Evolutionary conservation across 2,888 invertebrate genomes (phyloP), one percentile per base, ranked within the genome.

Genomic region (Amphimallon solstitiale): DNA sequence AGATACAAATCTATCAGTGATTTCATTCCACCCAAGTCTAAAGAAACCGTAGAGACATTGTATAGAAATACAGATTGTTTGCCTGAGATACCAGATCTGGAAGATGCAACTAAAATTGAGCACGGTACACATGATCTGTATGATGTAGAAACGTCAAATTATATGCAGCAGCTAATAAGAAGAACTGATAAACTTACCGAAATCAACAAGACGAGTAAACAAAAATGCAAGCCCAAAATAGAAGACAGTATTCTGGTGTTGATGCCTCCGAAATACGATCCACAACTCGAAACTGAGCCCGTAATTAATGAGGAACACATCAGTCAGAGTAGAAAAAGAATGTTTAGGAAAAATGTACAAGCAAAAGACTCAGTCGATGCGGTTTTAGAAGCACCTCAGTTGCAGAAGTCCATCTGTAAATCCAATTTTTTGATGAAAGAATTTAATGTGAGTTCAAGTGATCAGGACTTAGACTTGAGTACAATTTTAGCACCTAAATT

Each of bases 341-440:
- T 63, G 29, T 15, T 63, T n/a, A 63, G 52, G 37, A 63, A 63
- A 7, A 45, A 34, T 10, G 17, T 9, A 2, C n/a, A 48, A 4
- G 37, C 54, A 38, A 54, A 5, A 7, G 40, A 38, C n/a, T 10
- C 3, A 34, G 19, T 34, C 14, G 56, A 65, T 6, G 35, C 46
- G 10, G 34, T 65, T 34, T 21, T 59, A n/a, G 56, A 59, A 48
- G 64, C 64, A 15, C 64, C 67, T 9, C 12, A 12, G 3, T 15
- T 67, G 9, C 59, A 67, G 51, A 66, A 75, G 12, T 73, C 74
- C 2, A 71, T 76, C 48, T 62, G 74, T 35, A 75, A 75, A 68
- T 79, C 79, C 0, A 70, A 72, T 35, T 79, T 71, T 68, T 68
- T 79, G 43, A 74, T 71, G 70, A 78, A 76, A 66, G 76, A 76